Conservation (phyloP, 2,888 invertebrate genomes). For the Mythimna pallens region DNA sequence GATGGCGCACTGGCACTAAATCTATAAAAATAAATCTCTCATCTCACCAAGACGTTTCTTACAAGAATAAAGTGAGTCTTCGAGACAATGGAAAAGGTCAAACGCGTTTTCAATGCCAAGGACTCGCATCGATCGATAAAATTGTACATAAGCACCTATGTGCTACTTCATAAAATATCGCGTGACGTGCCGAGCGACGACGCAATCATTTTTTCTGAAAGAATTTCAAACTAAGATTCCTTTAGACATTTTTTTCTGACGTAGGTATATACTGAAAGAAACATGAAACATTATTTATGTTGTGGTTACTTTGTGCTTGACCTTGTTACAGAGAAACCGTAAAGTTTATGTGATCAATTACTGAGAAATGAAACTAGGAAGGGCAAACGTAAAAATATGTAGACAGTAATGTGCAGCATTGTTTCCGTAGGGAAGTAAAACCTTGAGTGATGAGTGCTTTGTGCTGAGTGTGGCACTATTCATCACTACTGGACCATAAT, state of each 20-base stretch:
- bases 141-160: constrained; percentile 37
- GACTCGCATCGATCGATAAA: constrained; percentile 53
- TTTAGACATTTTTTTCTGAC: constrained; percentile 14
- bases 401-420: constrained; percentile 13
- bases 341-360: constrained; percentile 38
- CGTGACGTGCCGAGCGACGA: constrained; percentile 41
- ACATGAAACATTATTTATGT: constrained; percentile 10
- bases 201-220: constrained; percentile 29
- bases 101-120: constrained; percentile 60
- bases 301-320: constrained; percentile 28
- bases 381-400: constrained; percentile 1
- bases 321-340: constrained; percentile 37
- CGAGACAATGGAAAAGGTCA: constrained; percentile 53
- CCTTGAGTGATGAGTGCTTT: constrained; percentile 34
- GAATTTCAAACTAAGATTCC: constrained; percentile 22
- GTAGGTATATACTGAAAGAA: constrained; percentile 11
- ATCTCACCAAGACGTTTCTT: constrained; percentile 25
- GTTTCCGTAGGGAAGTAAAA: constrained; percentile 17
- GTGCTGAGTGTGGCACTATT: constrained; percentile 30
- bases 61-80: constrained; percentile 28
- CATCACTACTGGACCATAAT: constrained; percentile 27
- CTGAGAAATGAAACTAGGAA: constrained; percentile 30
- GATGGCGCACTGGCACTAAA: constrained; percentile 1
- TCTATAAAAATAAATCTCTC: constrained; percentile 18
- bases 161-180: constrained; percentile 40